Evolutionary conservation across 2,113 vertebrate genomes (phyloP), one percentile per base, ranked within the genome.

Genomic region (Carassius auratus): DNA sequence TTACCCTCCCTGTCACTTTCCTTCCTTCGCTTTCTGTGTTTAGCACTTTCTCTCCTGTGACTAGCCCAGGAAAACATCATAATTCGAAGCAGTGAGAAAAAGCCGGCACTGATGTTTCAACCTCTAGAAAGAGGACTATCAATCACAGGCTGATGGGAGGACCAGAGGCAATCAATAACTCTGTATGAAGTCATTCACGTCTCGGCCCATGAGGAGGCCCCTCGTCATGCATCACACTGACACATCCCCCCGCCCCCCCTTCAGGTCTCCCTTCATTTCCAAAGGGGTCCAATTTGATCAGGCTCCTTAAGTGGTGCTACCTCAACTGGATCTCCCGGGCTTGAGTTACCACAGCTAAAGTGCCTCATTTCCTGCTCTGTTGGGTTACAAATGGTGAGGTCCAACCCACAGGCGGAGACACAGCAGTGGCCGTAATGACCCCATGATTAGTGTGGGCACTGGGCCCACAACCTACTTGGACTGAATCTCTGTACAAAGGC

Each of bases 311-410:
- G 77, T 83, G 89, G 71, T 84, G 76, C 80, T 90, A 89, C 92
- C 84, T 90, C 76, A 77, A 89, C 88, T 90, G 68, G 86, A 82
- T 90, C 92, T 91, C 88, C 62, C 87, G 85, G 91, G 89, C 90
- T 88, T 82, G 73, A 86, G 87, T 78, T 80, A 81, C 89, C 78
- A 82, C 86, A 26, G 84, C 81, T 75, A 89, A 89, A 87, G 88
- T 84, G 91, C 86, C 92, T 93, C 89, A 94, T 94, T 95, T 95
- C 92, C 92, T 93, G 94, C 92, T 94, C 91, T 76, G 84, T 84
- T 92, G 92, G 93, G 93, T 97, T 94, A 94, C 92, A 96, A 96
- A 95, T 93, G 92, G 88, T 92, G 90, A 91, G 84, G 87, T 84
- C 66, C 64, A 91, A 81, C 88, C 87, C 90, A 84, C 86, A 81